Evolutionary conservation across 2,888 invertebrate species (phyloP).

Genomic region (Empis livida): DNA sequence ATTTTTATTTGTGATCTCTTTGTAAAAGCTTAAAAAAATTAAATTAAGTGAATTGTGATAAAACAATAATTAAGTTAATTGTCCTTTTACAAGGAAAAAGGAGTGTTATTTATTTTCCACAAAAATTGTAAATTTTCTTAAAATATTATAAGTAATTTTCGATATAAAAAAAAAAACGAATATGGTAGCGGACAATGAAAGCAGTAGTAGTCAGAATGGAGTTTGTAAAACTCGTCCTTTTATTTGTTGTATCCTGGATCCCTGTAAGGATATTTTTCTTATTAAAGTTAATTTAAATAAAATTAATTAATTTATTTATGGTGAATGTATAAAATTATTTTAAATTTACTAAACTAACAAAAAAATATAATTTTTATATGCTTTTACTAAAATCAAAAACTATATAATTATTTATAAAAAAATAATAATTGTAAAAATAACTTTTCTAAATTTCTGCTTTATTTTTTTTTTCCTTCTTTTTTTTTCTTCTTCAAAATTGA

Average conservation of each 20-base stretch:
- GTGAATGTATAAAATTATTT: background rate
- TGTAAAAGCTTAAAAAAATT: background rate
- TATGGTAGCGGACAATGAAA: slow-evolving; percentile 22
- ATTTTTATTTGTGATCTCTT: no score
- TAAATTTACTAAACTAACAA: background rate
- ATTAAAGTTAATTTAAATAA: background rate
- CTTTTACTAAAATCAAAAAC: no score
- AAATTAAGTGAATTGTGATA: background rate
- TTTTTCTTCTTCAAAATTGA: slow-evolving; percentile 2
- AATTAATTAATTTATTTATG: slow-evolving; percentile 1
- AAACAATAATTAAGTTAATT: no score
- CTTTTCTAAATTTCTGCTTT: background rate
- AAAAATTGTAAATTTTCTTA: no score
- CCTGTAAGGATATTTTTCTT: slow-evolving; percentile 24
- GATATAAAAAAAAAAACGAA: slow-evolving; percentile 7
- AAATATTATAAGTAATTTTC: no score
- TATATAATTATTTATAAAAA: background rate
- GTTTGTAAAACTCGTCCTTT: slow-evolving; percentile 31
- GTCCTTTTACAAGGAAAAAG: no score
- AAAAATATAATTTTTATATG: no score
- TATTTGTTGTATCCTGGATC: slow-evolving; percentile 33
- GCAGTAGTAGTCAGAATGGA: slow-evolving; percentile 31
- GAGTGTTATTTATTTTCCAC: no score
- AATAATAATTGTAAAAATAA: background rate
- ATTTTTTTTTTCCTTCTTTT: slow-evolving; percentile 7